Evolutionary conservation across 2,888 invertebrate genomes (phyloP).

Genomic region (Aethes cnicana): DNA sequence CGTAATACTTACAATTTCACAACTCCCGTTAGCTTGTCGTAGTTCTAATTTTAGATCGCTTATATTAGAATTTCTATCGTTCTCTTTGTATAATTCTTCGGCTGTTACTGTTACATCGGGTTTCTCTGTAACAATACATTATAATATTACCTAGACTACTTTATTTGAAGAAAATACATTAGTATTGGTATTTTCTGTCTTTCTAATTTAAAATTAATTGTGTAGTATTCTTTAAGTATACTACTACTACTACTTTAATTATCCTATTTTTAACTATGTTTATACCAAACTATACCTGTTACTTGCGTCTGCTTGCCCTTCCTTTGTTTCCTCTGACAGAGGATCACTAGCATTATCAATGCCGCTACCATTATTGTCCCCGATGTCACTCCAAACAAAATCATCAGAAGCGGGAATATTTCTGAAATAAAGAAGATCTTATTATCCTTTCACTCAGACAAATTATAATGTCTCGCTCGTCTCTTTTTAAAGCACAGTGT

Average conservation of each 20-base stretch:
- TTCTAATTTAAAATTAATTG: background rate
- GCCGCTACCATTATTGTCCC: constrained; percentile 94
- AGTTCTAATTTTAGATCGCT: constrained; percentile 95
- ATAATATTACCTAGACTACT: background rate
- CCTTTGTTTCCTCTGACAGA: constrained; percentile 87
- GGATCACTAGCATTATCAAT: constrained; percentile 90
- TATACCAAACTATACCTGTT: too few relatives aligned
- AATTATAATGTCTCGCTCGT: too few relatives aligned
- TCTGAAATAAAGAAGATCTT: constrained; percentile 75
- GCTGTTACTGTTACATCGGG: constrained; percentile 81
- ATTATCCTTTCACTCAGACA: background rate
- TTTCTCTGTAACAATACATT: constrained; percentile 63
- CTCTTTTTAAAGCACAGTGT: too few relatives aligned
- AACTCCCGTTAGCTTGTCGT: constrained; percentile 90
- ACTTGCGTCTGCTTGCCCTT: constrained; percentile 77
- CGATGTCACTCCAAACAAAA: constrained; percentile 92
- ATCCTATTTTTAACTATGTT: too few relatives aligned
- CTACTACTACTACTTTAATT: too few relatives aligned
- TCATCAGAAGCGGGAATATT: constrained; percentile 89
- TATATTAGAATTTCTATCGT: constrained; percentile 95
- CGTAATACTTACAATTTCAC: constrained; percentile 85
- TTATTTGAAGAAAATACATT: background rate
- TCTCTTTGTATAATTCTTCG: constrained; percentile 85
- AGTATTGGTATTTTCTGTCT: background rate
- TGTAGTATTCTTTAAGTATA: background rate